phyloP scores from a whole-genome alignment of 1,140 invertebrate genomes.

The Lepeophtheirus salmonis region DNA sequence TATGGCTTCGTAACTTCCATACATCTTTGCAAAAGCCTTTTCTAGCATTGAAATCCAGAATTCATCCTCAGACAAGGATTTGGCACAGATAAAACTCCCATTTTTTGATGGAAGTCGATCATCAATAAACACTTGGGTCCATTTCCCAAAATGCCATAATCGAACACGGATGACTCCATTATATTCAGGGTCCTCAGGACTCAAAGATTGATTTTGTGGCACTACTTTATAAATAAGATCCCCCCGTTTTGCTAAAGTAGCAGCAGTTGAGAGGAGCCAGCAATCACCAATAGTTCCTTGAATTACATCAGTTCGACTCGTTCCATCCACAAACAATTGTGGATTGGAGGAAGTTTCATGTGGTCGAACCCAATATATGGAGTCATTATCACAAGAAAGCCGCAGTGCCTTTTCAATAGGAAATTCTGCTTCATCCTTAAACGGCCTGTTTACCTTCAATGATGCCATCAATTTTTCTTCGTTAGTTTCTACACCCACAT shows the following conservation, averaged over 20 bases:
- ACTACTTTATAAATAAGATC: slow-evolving; percentile 30
- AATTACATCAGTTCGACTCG: slow-evolving; percentile 37
- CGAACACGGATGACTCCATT: slow-evolving; percentile 29
- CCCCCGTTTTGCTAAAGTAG: slow-evolving; percentile 30
- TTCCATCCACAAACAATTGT: slow-evolving; percentile 34
- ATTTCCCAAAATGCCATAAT: slow-evolving; percentile 33
- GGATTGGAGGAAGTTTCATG: slow-evolving; percentile 36
- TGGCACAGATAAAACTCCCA: slow-evolving; percentile 28
- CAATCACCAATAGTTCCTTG: slow-evolving; percentile 38
- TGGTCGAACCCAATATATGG: slow-evolving; percentile 6
- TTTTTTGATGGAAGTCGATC: slow-evolving; percentile 31
- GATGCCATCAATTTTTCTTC: background rate
- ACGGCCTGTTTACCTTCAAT: background rate
- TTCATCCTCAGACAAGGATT: slow-evolving; percentile 28
- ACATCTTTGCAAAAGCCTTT: slow-evolving; percentile 33
- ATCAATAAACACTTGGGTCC: slow-evolving; percentile 32
- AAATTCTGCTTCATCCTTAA: background rate
- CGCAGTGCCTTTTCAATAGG: background rate
- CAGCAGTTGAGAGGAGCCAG: slow-evolving; percentile 33
- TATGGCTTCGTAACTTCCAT: slow-evolving; percentile 21
- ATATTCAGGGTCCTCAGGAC: slow-evolving; percentile 25
- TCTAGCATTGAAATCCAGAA: slow-evolving; percentile 36
- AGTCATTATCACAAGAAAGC: background rate
- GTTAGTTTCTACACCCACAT: background rate
- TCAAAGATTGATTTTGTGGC: slow-evolving; percentile 18